These are phyloP conservation scores for Agraylea sexmaculata DNA, from an alignment of 1,140 invertebrate species.

Conservation along the genomic window DNA sequence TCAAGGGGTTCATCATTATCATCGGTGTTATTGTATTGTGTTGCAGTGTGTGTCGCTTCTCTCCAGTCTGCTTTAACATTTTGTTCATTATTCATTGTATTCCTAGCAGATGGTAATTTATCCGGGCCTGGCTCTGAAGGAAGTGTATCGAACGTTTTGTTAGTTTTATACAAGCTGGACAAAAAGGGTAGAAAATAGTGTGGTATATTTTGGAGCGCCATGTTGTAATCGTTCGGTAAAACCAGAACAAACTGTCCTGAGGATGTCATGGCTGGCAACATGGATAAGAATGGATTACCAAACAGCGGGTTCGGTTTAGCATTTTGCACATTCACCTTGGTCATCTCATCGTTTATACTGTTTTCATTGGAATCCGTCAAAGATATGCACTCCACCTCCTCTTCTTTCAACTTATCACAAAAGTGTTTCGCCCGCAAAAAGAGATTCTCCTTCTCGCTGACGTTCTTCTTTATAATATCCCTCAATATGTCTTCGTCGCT, in stretches of 20 bases:
- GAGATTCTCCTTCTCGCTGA: not conserved
- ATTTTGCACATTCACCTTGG: not conserved
- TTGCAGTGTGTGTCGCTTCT: not conserved
- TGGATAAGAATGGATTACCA: slow-evolving; percentile 1
- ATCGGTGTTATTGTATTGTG: not conserved
- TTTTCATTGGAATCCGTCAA: too few relatives aligned
- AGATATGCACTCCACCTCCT: not conserved
- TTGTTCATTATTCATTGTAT: not conserved
- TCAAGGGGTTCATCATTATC: slow-evolving; percentile 4
- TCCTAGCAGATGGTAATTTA: not conserved
- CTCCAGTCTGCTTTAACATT: not conserved
- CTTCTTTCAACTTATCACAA: slow-evolving; percentile 1
- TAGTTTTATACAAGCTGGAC: not conserved
- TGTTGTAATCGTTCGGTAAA: slow-evolving; percentile 1
- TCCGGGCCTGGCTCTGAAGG: not conserved
- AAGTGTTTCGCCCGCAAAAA: not conserved
- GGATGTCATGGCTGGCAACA: slow-evolving; percentile 2
- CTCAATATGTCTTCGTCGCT: slow-evolving; percentile 2
- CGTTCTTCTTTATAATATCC: slow-evolving; percentile 1
- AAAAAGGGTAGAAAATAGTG: not conserved
- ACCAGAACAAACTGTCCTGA: not conserved
- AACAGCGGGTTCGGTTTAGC: not conserved
- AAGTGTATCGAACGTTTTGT: not conserved
- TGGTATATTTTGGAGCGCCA: not conserved
- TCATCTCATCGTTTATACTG: not conserved